phyloP scores from a whole-genome alignment of 1,140 invertebrate genomes.

The Bombus picipes region DNA sequence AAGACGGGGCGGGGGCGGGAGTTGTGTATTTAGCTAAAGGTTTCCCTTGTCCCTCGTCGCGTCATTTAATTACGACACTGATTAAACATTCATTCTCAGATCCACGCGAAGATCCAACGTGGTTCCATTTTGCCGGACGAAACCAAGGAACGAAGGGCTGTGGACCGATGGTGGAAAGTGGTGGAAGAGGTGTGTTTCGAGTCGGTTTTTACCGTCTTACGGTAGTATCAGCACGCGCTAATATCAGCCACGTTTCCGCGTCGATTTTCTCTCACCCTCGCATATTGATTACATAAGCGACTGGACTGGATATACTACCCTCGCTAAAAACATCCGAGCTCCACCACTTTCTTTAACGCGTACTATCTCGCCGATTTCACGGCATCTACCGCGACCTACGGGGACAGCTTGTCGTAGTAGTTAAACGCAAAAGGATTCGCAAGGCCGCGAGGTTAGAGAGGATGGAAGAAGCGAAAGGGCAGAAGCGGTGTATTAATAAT shows the following conservation, averaged over 20 bases:
- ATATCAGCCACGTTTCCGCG: constrained; percentile 28
- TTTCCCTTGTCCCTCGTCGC: too few species aligned
- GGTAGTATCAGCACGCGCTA: background rate
- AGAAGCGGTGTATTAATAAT: constrained; percentile 39
- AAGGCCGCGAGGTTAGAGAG: too few species aligned
- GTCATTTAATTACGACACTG: constrained; percentile 29
- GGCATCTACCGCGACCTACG: background rate
- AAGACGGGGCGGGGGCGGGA: too few species aligned
- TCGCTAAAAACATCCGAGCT: constrained; percentile 69
- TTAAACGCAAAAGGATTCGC: background rate
- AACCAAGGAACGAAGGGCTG: background rate
- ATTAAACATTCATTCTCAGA: constrained; percentile 13
- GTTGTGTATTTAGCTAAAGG: background rate
- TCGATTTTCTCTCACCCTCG: constrained; percentile 55
- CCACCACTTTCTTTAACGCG: background rate
- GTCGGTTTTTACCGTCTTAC: constrained; percentile 19
- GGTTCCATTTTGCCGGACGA: background rate
- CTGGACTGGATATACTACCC: constrained; percentile 73
- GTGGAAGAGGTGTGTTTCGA: too few species aligned
- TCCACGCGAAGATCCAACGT: background rate
- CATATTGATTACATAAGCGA: constrained; percentile 78
- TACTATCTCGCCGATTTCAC: background rate
- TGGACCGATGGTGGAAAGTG: too few species aligned
- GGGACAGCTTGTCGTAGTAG: background rate
- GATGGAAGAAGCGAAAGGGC: background rate